A percentile compares a stretch with the other conserved stretches of the same genome.
These are phyloP conservation scores for Papilio helenus DNA, from an alignment of 1,140 invertebrate species.

Conservation along the genomic window DNA sequence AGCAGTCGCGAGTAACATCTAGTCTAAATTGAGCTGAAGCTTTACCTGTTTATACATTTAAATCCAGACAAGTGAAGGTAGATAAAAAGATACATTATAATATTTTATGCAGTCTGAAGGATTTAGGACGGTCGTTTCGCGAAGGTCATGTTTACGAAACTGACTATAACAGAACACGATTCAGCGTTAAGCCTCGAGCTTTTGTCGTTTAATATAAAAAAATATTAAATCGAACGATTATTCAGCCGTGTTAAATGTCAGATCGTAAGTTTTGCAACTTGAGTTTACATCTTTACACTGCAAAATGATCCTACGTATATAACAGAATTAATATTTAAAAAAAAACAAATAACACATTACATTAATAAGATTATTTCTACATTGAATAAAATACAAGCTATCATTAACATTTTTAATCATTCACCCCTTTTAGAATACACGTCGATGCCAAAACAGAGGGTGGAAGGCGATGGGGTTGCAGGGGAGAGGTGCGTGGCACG, in stretches of 20 bases:
- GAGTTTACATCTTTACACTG: not conserved
- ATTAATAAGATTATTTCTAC: not conserved
- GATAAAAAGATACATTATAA: not conserved
- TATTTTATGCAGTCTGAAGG: conserved; percentile 8
- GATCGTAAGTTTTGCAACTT: not conserved
- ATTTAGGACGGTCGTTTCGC: not conserved
- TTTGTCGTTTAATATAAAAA: not conserved
- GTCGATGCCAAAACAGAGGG: conserved; percentile 57
- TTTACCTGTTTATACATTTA: not conserved
- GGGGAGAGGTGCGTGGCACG: conserved; percentile 49
- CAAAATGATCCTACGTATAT: too few relatives aligned
- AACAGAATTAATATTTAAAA: too few relatives aligned
- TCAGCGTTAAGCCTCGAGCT: not conserved
- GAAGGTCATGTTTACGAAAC: conserved; percentile 17
- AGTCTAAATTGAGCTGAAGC: not conserved
- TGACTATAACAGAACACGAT: not conserved
- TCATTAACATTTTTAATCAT: conserved; percentile 30
- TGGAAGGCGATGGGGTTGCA: conserved; percentile 48
- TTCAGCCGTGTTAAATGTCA: not conserved
- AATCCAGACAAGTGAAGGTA: not conserved
- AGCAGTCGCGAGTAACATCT: too few relatives aligned
- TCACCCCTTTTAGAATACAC: conserved; percentile 54
- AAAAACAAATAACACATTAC: too few relatives aligned
- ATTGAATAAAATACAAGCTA: not conserved
- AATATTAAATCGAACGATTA: not conserved